Conservation (phyloP, 2,797 vertebrate genomes). For the Poecilia velifera region DNA sequence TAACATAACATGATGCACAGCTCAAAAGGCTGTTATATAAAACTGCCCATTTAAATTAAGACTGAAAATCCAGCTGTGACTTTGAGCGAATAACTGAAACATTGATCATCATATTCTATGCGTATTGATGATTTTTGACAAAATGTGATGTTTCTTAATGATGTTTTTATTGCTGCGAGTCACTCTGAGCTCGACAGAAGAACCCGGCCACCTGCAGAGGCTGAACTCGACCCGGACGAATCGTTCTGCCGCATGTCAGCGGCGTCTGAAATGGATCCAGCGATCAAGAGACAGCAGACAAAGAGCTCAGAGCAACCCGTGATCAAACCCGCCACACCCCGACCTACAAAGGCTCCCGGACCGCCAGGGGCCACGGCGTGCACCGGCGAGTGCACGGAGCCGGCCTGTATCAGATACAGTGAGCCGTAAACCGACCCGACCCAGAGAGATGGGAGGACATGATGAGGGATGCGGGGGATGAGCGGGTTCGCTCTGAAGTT, state of each 20-base stretch:
- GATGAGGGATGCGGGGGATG: constrained; percentile 71
- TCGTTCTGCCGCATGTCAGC: constrained; percentile 52
- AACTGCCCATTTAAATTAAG: no score
- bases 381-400: constrained; percentile 28
- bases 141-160: no score
- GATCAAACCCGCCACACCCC: constrained; percentile 73
- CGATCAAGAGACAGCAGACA: constrained; percentile 58
- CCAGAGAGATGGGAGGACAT: constrained; percentile 62
- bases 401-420: constrained; percentile 71
- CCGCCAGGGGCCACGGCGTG: constrained; percentile 58
- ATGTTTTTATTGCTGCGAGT: no score
- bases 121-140: no score
- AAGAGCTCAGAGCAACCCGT: constrained; percentile 71
- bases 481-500: constrained; percentile 61
- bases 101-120: no score
- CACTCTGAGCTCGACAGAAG: no score
- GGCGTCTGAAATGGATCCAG: constrained; percentile 61
- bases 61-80: no score
- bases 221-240: constrained; percentile 53
- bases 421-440: constrained; percentile 71
- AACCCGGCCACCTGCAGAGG: constrained; percentile 42
- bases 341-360: constrained; percentile 73
- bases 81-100: no score
- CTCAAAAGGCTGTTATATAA: no score
- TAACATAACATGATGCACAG: no score